A percentile compares a stretch with the other conserved stretches of the same genome.
Conservation (phyloP, 1,140 invertebrate genomes). For the Acromyrmex charruanus region DNA sequence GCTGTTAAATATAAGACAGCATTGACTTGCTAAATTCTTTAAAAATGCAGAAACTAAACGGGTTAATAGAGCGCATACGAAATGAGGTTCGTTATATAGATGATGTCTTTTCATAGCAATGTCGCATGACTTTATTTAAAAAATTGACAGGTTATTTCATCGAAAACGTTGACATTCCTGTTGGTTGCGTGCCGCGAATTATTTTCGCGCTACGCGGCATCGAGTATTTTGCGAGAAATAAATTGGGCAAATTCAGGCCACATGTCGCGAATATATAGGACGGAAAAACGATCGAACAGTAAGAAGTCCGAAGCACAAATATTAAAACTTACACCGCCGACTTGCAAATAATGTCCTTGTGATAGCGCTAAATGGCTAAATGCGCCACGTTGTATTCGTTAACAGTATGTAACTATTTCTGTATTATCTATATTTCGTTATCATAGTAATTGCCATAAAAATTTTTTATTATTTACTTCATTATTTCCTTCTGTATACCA, state of each 20-base stretch:
- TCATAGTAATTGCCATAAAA: no score
- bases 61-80: not conserved
- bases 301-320: constrained; percentile 34
- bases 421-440: no score
- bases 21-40: not conserved
- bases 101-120: not conserved
- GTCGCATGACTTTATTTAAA: constrained; percentile 23
- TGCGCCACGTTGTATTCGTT: not conserved
- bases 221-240: constrained; percentile 27
- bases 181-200: constrained; percentile 33
- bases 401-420: not conserved
- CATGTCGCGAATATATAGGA: constrained; percentile 43
- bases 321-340: not conserved
- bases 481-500: not conserved
- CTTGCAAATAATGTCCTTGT: constrained; percentile 24
- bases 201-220: constrained; percentile 39
- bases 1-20: not conserved
- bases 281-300: constrained; percentile 45
- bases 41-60: constrained; percentile 6
- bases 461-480: not conserved
- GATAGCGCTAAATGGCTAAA: not conserved
- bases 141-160: not conserved
- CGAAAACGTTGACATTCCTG: constrained; percentile 14
- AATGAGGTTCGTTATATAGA: not conserved
- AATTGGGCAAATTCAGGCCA: constrained; percentile 50